Conservation (phyloP, 1,140 invertebrate species). For the Zophobas atratus region DNA sequence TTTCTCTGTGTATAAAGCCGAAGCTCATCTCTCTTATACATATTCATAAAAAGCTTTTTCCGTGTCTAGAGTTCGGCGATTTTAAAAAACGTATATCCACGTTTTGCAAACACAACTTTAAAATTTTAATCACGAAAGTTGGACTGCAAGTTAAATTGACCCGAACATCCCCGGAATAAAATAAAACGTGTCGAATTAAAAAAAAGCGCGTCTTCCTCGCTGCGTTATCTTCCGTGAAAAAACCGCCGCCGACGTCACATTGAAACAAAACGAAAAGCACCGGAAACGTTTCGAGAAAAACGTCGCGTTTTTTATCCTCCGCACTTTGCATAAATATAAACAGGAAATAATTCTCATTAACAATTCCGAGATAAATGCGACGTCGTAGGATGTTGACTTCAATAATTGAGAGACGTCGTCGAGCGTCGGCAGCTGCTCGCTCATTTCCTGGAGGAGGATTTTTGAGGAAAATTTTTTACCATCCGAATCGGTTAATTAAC, state of each 20-base stretch:
- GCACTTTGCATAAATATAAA: slow-evolving; percentile 51
- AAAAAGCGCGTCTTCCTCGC: neutral
- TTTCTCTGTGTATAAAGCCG: slow-evolving; percentile 45
- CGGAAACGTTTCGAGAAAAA: slow-evolving; percentile 27
- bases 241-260: slow-evolving; percentile 12
- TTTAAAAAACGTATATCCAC: slow-evolving; percentile 35
- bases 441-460: slow-evolving; percentile 55
- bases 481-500: slow-evolving; percentile 16
- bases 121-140: slow-evolving; percentile 41
- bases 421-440: slow-evolving; percentile 43
- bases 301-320: slow-evolving; percentile 36
- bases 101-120: slow-evolving; percentile 38
- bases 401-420: slow-evolving; percentile 54
- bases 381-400: slow-evolving; percentile 53
- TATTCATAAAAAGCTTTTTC: slow-evolving; percentile 52
- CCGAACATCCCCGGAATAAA: neutral
- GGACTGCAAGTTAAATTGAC: slow-evolving; percentile 38
- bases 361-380: slow-evolving; percentile 54
- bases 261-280: slow-evolving; percentile 29
- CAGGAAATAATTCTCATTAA: slow-evolving; percentile 57
- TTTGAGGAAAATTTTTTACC: slow-evolving; percentile 38
- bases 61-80: slow-evolving; percentile 48
- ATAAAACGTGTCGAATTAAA: slow-evolving; percentile 20
- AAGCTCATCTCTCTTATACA: slow-evolving; percentile 49
- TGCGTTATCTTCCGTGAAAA: neutral